A percentile compares a stretch with the other conserved stretches of the same genome.
These are phyloP conservation scores for Ornithoptera priamus DNA, from an alignment of 2,888 invertebrate genomes.

Conservation along the genomic window DNA sequence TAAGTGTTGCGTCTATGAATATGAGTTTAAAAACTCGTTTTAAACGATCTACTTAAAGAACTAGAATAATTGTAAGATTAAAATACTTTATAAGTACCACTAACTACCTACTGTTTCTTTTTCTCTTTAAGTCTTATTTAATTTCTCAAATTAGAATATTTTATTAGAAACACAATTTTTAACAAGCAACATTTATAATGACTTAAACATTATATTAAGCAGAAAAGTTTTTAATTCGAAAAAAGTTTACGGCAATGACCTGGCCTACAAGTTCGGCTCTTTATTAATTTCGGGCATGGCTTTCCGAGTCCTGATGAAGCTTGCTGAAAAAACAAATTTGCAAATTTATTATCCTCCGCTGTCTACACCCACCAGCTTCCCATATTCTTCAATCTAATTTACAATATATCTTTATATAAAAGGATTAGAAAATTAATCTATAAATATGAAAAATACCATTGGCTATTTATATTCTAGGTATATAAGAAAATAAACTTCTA, in stretches of 20 bases:
- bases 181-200: not conserved
- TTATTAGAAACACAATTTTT: not conserved
- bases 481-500: no score
- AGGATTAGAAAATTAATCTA: no score
- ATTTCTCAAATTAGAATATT: not conserved
- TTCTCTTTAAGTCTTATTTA: not conserved
- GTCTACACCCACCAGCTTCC: no score
- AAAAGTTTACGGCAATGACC: constrained; percentile 47
- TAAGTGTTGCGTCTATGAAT: not conserved
- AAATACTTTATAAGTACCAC: not conserved
- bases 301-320: constrained; percentile 44
- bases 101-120: not conserved
- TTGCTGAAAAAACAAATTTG: constrained; percentile 38
- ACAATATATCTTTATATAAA: no score
- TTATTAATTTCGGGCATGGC: constrained; percentile 58
- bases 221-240: constrained; percentile 24
- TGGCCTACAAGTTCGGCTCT: constrained; percentile 60
- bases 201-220: not conserved
- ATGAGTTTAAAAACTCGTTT: not conserved
- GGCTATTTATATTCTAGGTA: no score
- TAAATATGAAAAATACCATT: no score
- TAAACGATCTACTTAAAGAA: not conserved
- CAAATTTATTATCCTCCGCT: not conserved
- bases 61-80: not conserved
- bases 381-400: no score